phyloP scores from a whole-genome alignment of 2,888 invertebrate species.

The Nymphalis polychloros region DNA sequence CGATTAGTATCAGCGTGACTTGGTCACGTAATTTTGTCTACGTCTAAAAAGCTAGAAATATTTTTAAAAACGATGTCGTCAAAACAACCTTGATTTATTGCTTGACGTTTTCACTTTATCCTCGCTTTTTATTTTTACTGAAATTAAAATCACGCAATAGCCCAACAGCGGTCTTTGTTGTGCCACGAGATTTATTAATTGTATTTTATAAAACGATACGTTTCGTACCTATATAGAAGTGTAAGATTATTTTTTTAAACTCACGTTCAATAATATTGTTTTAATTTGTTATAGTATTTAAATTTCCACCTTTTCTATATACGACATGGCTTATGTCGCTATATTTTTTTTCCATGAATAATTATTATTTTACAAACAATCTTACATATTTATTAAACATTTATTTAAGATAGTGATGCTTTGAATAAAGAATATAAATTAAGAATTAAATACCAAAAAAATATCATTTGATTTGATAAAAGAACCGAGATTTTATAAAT shows the following conservation, averaged over 20 bases:
- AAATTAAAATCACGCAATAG: background rate
- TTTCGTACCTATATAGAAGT: too few relatives aligned
- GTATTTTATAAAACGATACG: background rate
- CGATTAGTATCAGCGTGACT: constrained; percentile 10
- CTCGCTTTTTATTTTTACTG: constrained; percentile 6
- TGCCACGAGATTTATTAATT: background rate
- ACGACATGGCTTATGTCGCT: too few relatives aligned
- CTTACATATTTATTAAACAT: background rate
- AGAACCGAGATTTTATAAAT: too few relatives aligned
- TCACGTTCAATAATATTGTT: too few relatives aligned
- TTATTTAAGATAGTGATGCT: too few relatives aligned
- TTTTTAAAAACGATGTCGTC: constrained; percentile 13
- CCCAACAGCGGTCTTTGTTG: background rate
- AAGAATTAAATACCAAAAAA: background rate
- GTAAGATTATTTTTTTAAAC: too few relatives aligned
- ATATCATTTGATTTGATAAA: too few relatives aligned
- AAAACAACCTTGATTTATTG: constrained; percentile 19
- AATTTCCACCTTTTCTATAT: too few relatives aligned
- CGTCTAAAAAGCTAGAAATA: constrained; percentile 11
- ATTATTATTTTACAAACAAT: background rate
- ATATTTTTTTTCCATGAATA: background rate
- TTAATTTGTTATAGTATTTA: too few relatives aligned
- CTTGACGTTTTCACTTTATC: constrained; percentile 14
- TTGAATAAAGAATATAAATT: too few relatives aligned
- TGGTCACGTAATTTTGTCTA: background rate